Percentiles rank a stretch among this genome's conserved stretches.
Conservation (phyloP, 2,888 invertebrate species). For the Gnatocerus cornutus region DNA sequence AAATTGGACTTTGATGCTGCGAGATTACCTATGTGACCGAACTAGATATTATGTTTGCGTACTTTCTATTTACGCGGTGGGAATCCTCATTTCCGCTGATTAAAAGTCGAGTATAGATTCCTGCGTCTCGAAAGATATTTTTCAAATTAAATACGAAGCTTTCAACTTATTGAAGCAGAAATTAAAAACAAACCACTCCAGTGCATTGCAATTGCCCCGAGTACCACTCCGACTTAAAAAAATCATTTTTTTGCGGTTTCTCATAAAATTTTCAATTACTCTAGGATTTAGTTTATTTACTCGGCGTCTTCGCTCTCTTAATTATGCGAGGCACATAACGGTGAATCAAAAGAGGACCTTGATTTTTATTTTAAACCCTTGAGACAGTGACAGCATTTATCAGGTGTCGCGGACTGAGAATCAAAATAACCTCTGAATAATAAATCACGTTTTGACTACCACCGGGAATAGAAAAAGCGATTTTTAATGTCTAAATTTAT, state of each 20-base stretch:
- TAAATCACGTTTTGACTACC: constrained; percentile 20
- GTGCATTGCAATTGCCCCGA: neutral
- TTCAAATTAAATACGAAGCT: constrained; percentile 1
- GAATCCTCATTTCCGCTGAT: no score
- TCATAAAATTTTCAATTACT: constrained; percentile 11
- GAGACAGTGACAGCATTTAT: constrained; percentile 22
- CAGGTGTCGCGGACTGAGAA: constrained; percentile 18
- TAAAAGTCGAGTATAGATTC: no score
- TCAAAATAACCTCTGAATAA: constrained; percentile 34
- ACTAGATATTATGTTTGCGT: no score
- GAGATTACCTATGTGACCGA: no score
- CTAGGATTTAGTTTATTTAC: neutral
- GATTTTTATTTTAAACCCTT: constrained; percentile 27
- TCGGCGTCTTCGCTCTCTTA: neutral
- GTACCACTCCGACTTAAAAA: neutral
- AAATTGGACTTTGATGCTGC: no score
- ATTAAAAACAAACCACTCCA: constrained; percentile 2
- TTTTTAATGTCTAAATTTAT: constrained; percentile 13
- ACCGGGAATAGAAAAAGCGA: constrained; percentile 2
- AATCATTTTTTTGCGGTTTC: neutral
- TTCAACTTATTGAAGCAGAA: neutral
- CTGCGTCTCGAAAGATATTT: no score
- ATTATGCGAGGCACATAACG: neutral
- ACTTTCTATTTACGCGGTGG: neutral
- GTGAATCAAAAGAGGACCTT: constrained; percentile 7